Evolutionary conservation across 2,888 invertebrate species (phyloP), one percentile per base, ranked within the genome.

Genomic region (Drosophila sordidula): DNA sequence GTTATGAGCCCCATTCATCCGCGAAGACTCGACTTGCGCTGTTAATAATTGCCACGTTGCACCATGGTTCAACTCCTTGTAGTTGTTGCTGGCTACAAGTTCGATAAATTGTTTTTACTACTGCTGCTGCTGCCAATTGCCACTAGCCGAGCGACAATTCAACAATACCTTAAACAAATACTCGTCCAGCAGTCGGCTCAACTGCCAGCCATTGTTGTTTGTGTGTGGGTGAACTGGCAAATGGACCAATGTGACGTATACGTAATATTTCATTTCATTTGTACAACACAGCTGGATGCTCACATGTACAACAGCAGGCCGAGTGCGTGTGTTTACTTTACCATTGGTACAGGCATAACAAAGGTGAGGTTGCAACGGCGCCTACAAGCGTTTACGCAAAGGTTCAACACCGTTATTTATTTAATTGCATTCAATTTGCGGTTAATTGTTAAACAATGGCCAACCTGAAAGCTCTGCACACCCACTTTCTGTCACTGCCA

Each of bases 331-430:
- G 70, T 78, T 74, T 74, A 54, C 70, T 51, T 76, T 52, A 6
- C 62, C 55, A 16, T 56, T 61, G 57, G 54, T 59, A 51, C 65
- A 58, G 70, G 52, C 41, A 68, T 56, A 52, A 78, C 69, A 64
- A 72, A 50, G 62, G 68, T 62, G 55, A 45, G 54, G 49, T 44
- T 73, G 65, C 63, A 67, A 59, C 76, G 78, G 65, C 74, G 82
- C 78, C 80, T 83, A 89, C 84, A 62, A 83, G 69, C 74, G 70
- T 86, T 89, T 88, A 80, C 90, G 75, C 69, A 89, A 86, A 83
- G 89, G 80, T 89, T 82, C 87, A 86, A 89, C 90, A 77, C 90
- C 79, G 90, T 86, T 85, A 89, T 87, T 90, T 89, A 90, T 87
- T 87, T 87, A 89, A 87, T 87, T 87, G 90, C 88, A 87, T 90